phyloP scores from a whole-genome alignment of 2,113 vertebrate genomes.

The Muscicapa adusta region DNA sequence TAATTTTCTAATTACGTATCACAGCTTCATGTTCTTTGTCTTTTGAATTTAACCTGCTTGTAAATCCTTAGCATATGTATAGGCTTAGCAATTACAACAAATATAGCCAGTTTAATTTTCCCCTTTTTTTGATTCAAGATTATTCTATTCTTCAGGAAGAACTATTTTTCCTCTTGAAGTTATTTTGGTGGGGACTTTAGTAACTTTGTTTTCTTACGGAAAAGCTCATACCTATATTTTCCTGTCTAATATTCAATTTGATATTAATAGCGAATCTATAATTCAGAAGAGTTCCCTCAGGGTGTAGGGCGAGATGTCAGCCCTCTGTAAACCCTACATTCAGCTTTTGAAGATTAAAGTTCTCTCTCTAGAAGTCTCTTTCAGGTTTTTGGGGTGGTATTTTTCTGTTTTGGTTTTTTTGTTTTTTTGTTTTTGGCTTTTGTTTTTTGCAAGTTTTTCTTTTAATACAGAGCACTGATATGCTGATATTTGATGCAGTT shows the following conservation, averaged over 20 bases:
- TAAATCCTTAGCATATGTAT: neutral
- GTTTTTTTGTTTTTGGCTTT: neutral
- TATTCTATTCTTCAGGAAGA: neutral
- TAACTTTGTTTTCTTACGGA: neutral
- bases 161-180: neutral
- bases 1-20: neutral
- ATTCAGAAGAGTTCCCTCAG: neutral
- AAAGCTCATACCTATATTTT: neutral
- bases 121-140: neutral
- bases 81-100: neutral
- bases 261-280: neutral
- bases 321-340: neutral
- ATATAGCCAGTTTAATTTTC: neutral
- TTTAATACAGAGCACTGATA: neutral
- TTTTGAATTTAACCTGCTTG: neutral
- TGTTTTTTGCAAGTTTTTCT: neutral
- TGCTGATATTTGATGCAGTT: neutral
- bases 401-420: neutral
- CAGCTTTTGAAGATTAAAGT: neutral
- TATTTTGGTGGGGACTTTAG: neutral
- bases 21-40: neutral
- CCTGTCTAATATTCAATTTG: fast-evolving
- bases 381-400: too few relatives aligned
- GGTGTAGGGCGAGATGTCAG: neutral
- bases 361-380: neutral